Evolutionary conservation across 2,888 invertebrate species (phyloP), one percentile per base, ranked within the genome.

Genomic region (Temnothorax ravouxi): DNA sequence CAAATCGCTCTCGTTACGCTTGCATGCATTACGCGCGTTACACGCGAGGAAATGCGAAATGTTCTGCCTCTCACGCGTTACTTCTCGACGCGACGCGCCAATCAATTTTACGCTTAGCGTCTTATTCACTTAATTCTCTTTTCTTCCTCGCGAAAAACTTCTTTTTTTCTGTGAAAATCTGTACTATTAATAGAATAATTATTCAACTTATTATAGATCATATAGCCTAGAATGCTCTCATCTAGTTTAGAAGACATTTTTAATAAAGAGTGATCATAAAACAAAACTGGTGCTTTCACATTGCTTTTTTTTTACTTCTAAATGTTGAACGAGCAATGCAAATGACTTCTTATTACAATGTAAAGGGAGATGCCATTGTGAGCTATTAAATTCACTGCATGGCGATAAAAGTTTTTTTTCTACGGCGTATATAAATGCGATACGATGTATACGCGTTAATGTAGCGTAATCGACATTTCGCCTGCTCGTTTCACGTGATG

Each of bases 1-100:
- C 74, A 81, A 76, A 81, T 74, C 71, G 81, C n/a, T 50, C 59
- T 81, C 75, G 81, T 81, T 74, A 81, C 41, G 61, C 47, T 81
- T 74, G 25, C 59, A 75, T 75, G 44, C 56, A 59, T 74, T 44
- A 44, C 29, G n/a, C n/a, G n/a, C 62, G 29, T 61, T 29, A 74
- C 41, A 74, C 44, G 50, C 29, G 69, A 21, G 44, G 11, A 34
- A 75, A 62, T 2, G 41, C 44, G 38, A 54, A 52, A 71, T 52
- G 29, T 52, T 71, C n/a, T 29, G n/a, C n/a, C n/a, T n/a, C 15
- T n/a, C 15, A 15, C 44, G 13, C 71, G 38, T 71, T 71, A 52
- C 13, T 44, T 29, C 41, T 21, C n/a, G 59, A 29, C 29, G n/a
- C n/a, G 29, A 59, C 15, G 38, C 13, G 41, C n/a, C 29, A 44